A percentile compares a stretch with the other conserved stretches of the same genome.
Evolutionary conservation across 2,888 invertebrate species (phyloP).

Genomic region (Congeria kusceri): DNA sequence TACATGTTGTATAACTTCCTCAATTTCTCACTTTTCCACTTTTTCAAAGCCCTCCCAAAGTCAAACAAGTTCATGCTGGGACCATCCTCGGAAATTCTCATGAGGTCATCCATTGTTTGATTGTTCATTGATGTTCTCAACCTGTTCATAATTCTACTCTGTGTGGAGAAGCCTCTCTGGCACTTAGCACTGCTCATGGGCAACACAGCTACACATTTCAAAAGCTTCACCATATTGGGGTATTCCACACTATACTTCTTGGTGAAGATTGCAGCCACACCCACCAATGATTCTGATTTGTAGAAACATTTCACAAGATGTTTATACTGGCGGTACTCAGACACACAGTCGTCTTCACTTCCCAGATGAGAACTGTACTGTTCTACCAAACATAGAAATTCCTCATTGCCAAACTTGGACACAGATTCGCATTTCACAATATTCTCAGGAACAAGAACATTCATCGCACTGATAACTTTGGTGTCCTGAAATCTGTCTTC

Average conservation of each 20-base stretch:
- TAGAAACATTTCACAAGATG: slow-evolving; percentile 21
- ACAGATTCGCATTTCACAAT: slow-evolving; percentile 6
- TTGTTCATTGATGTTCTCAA: slow-evolving; percentile 31
- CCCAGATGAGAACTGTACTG: background rate
- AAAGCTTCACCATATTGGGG: slow-evolving; percentile 31
- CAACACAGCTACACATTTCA: slow-evolving; percentile 32
- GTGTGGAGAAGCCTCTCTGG: slow-evolving; percentile 42
- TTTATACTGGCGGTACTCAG: slow-evolving; percentile 24
- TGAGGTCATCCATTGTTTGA: slow-evolving; percentile 34
- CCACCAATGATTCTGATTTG: background rate
- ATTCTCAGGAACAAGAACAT: slow-evolving; percentile 18
- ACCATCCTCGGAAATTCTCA: slow-evolving; percentile 38
- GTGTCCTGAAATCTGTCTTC: slow-evolving; percentile 29
- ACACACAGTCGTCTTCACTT: background rate
- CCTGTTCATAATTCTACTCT: slow-evolving; percentile 30
- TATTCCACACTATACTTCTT: slow-evolving; percentile 11
- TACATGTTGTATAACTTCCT: slow-evolving; percentile 18
- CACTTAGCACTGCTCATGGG: slow-evolving; percentile 38
- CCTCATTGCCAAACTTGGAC: background rate
- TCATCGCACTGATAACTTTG: slow-evolving; percentile 5
- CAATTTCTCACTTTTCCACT: slow-evolving; percentile 22
- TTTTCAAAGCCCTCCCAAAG: slow-evolving; percentile 36
- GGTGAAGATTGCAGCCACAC: background rate
- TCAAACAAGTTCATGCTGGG: slow-evolving; percentile 34
- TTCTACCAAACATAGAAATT: background rate